These are phyloP conservation scores for Synodontis membranacea DNA, from an alignment of 2,113 vertebrate species.

Conservation along the genomic window DNA sequence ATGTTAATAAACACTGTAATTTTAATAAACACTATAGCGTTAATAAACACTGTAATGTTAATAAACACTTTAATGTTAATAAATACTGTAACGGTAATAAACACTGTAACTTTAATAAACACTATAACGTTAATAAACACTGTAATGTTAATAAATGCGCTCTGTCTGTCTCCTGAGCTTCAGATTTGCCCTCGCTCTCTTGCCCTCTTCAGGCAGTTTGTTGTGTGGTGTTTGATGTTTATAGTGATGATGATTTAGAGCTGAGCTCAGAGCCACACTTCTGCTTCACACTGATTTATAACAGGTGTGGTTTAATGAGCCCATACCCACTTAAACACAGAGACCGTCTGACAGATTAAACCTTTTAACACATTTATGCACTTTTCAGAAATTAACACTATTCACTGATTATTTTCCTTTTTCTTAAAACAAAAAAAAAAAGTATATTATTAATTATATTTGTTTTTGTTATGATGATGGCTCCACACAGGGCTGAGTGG, in stretches of 20 bases:
- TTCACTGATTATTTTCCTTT: not conserved
- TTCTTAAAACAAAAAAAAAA: not conserved
- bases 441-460: not conserved
- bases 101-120: too few relatives aligned
- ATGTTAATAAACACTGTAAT: not conserved
- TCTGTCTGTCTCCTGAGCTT: too few relatives aligned
- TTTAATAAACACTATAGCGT: too few relatives aligned
- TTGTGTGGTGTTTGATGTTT: not conserved
- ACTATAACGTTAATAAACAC: too few relatives aligned
- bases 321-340: not conserved
- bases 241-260: constrained; percentile 10
- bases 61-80: too few relatives aligned
- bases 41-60: too few relatives aligned
- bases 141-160: too few relatives aligned
- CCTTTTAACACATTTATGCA: not conserved
- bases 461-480: too few relatives aligned
- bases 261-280: not conserved
- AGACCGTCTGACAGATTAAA: not conserved
- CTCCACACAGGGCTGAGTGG: too few relatives aligned
- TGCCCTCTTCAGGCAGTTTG: too few relatives aligned
- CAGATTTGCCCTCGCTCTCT: too few relatives aligned
- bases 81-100: too few relatives aligned
- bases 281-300: constrained; percentile 29
- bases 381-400: not conserved
- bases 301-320: not conserved